These are phyloP conservation scores for Pleuronectes platessa DNA, from an alignment of 2,113 vertebrate species.

Conservation along the genomic window DNA sequence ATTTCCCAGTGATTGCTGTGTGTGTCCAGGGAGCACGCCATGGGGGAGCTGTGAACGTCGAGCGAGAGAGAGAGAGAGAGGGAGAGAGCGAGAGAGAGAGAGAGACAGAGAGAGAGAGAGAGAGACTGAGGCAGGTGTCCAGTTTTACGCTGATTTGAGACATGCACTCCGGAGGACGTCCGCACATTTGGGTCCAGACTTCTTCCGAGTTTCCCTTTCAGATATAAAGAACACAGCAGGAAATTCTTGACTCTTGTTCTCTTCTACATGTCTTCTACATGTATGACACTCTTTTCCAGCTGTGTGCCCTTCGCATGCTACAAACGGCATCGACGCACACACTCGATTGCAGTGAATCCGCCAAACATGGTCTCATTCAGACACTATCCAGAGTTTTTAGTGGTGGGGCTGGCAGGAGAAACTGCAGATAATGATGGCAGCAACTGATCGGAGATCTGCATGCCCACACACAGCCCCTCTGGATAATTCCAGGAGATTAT, in stretches of 20 bases:
- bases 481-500: no score
- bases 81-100: no score
- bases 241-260: no score
- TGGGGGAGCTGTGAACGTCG: neutral
- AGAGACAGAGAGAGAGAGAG: no score
- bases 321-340: no score
- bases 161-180: neutral
- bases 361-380: neutral
- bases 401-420: no score
- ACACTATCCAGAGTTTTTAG: neutral
- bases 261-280: neutral
- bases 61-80: neutral
- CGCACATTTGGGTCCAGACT: neutral
- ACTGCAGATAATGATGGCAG: no score
- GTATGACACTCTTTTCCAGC: neutral
- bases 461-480: no score
- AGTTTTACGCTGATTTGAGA: neutral
- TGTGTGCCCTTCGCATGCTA: neutral
- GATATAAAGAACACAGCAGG: neutral
- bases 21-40: neutral
- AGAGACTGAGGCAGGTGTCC: slow-evolving; percentile 35
- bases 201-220: neutral
- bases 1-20: slow-evolving; percentile 8
- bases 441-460: no score
- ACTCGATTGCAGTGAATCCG: no score